phyloP scores from a whole-genome alignment of 2,113 vertebrate genomes.

The Nyctereutes procyonoides region DNA sequence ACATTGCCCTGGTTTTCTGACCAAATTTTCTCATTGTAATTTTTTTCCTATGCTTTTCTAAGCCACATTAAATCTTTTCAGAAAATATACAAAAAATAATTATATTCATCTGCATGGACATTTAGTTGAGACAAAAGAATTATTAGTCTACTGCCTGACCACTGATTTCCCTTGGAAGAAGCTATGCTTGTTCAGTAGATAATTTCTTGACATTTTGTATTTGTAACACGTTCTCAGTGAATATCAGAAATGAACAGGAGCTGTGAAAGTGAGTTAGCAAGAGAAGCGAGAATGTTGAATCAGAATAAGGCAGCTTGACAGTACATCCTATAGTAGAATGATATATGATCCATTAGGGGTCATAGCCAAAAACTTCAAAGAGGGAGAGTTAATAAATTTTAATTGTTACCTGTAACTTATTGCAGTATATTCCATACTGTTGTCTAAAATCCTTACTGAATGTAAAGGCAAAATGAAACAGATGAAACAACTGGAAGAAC shows the following conservation, averaged over 20 bases:
- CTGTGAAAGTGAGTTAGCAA: background rate
- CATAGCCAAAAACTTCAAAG: background rate
- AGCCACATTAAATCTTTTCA: background rate
- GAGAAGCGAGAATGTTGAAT: background rate
- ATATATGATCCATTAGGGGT: background rate
- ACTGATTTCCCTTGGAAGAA: background rate
- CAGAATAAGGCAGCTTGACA: background rate
- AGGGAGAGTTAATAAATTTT: background rate
- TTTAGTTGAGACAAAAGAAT: background rate
- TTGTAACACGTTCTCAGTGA: background rate
- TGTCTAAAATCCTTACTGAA: background rate
- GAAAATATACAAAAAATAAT: background rate
- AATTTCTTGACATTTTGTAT: background rate
- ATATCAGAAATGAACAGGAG: background rate
- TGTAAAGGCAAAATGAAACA: background rate
- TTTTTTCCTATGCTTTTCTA: background rate
- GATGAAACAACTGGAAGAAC: background rate
- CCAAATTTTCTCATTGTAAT: background rate
- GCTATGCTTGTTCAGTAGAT: background rate
- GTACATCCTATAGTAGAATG: background rate
- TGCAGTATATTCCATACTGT: background rate
- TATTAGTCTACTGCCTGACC: background rate
- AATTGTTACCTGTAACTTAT: background rate
- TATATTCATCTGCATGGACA: background rate
- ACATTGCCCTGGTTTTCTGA: background rate